Evolutionary conservation across 2,113 vertebrate species (phyloP).

Genomic region (sheep (Ovis aries)): DNA sequence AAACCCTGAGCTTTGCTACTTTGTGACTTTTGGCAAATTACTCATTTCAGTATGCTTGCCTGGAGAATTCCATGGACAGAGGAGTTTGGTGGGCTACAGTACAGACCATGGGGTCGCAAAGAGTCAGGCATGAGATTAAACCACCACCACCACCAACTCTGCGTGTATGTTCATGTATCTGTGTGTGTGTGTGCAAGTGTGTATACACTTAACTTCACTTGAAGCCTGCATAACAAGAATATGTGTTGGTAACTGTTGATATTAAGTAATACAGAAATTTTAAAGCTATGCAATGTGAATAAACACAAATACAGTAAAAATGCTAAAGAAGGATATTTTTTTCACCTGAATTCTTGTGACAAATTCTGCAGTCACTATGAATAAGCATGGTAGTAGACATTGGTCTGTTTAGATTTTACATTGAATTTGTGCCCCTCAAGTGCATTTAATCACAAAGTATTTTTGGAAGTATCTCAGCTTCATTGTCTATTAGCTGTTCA

Average conservation of each 20-base stretch:
- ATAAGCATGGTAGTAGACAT: constrained; percentile 11
- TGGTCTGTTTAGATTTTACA: constrained; percentile 48
- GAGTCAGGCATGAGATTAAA: not conserved
- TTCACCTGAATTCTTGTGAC: constrained; percentile 52
- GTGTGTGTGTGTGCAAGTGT: not conserved
- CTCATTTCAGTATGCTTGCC: not conserved
- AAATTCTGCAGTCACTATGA: constrained; percentile 57
- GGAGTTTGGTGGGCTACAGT: not conserved
- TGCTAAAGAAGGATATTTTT: constrained; percentile 65
- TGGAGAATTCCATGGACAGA: not conserved
- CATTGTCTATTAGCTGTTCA: not conserved
- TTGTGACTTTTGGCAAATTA: not conserved
- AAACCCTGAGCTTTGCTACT: not conserved
- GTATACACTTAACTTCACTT: not conserved
- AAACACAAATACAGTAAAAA: constrained; percentile 34
- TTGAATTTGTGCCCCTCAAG: constrained; percentile 33
- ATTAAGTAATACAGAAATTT: not conserved
- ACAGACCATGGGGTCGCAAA: not conserved
- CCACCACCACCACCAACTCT: not conserved
- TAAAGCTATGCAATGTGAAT: not conserved
- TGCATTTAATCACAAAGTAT: not conserved
- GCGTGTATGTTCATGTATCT: not conserved
- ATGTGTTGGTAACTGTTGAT: not conserved
- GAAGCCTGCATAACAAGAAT: not conserved
- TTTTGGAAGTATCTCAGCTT: not conserved